Evolutionary conservation across 1,140 invertebrate species (phyloP), one percentile per base, ranked within the genome.

Genomic region (Lepidurus packardi): DNA sequence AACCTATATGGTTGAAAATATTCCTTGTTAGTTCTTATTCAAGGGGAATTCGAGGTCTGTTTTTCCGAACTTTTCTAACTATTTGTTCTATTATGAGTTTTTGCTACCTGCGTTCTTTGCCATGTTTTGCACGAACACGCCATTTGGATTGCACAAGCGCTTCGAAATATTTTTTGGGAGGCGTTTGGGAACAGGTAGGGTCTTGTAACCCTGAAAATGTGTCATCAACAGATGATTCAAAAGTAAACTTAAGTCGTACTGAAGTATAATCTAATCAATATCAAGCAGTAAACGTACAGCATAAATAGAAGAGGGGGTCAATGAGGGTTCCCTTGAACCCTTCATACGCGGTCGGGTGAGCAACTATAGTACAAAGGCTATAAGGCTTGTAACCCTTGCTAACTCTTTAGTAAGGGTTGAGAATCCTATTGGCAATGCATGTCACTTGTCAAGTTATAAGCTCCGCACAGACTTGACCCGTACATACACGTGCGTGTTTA

Each of bases 391-490:
- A 34, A 34, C 34, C 34, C 34, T 34, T 34, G 34, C 34, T 34
- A 34, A 34, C 34, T 34, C 34, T 34, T 34, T 34, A 34, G 34
- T 34, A 34, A 34, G 53, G 45, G 53, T 5, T 65, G 7, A 16
- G 6, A 65, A 65, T 65, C 53, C 53, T 65, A 65, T 65, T 65
- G 53, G 53, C 8, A 65, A 65, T 21, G 53, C 53, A 65, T 65
- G 53, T 65, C 53, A 65, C 53, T 65, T 65, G 53, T 65, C 53
- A 65, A 65, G 53, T 65, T 65, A 21, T 65, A 65, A 65, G 53
- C 53, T 65, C 21, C 53, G 53, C 13, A 65, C 16, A 65, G 53
- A 65, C 53, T 9, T 65, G 53, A 65, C 53, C 53, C 53, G 8
- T 21, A 65, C 53, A 21, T 65, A 65, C 53, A 65, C 53, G 53